Evolutionary conservation across 2,888 invertebrate genomes (phyloP).

Genomic region (Syrphus vitripennis): DNA sequence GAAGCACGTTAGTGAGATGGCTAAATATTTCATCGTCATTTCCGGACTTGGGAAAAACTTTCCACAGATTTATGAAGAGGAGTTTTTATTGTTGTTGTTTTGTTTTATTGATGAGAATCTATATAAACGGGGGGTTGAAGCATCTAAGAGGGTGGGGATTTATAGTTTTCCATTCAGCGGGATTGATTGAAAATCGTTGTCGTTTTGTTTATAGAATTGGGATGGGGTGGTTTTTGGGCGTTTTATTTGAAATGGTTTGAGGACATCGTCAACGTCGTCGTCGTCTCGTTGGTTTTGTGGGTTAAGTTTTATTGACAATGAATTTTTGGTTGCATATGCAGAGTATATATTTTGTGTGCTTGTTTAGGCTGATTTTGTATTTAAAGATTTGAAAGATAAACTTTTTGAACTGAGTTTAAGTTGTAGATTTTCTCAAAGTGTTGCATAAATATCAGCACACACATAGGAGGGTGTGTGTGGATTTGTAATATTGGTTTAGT

Average conservation of each 20-base stretch:
- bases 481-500: neutral
- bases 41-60: neutral
- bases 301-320: constrained; percentile 18
- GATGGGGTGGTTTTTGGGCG: neutral
- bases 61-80: constrained; percentile 2
- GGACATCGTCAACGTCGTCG: neutral
- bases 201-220: too few species aligned
- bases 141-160: neutral
- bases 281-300: neutral
- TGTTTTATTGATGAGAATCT: constrained; percentile 4
- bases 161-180: neutral
- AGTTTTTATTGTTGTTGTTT: constrained; percentile 1
- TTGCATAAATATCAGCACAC: neutral
- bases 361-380: constrained; percentile 1
- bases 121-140: neutral
- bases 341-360: neutral
- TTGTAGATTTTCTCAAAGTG: neutral
- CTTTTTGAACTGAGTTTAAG: constrained; percentile 1
- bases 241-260: neutral
- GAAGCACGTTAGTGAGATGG: neutral
- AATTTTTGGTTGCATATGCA: neutral
- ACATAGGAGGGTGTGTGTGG: neutral
- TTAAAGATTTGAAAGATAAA: constrained; percentile 19
- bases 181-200: constrained; percentile 9
- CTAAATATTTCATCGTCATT: neutral